Percentiles rank a stretch among this genome's conserved stretches.
Conservation (phyloP, 2,888 invertebrate species). For the Machimus rusticus region DNA sequence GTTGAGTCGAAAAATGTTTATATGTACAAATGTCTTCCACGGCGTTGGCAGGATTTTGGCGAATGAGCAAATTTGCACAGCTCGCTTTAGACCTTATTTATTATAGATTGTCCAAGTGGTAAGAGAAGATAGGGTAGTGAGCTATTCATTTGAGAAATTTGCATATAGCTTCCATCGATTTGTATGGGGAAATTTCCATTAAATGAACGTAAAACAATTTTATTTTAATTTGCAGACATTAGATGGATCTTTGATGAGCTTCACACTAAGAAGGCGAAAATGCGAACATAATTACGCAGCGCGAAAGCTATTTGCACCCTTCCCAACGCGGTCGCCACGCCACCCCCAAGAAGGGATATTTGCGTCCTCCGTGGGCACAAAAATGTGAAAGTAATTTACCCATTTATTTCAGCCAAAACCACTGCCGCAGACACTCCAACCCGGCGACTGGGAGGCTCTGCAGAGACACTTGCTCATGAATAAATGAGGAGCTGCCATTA, state of each 20-base stretch:
- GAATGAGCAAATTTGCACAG: conserved; percentile 1
- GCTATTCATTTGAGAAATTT: conserved; percentile 9
- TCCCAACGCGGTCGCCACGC: not conserved
- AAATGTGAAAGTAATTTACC: conserved; percentile 8
- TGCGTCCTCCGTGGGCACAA: not conserved
- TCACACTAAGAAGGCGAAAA: not conserved
- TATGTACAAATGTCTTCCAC: not conserved
- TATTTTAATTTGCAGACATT: not conserved
- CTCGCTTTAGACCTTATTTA: conserved; percentile 3
- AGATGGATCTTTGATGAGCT: not conserved
- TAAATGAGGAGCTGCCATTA: conserved; percentile 15
- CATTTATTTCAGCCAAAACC: not conserved
- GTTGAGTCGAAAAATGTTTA: conserved; percentile 33
- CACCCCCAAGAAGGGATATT: not conserved
- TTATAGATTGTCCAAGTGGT: not conserved
- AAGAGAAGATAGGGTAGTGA: not conserved
- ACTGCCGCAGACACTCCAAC: not conserved
- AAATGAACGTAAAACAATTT: not conserved
- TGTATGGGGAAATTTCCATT: not conserved
- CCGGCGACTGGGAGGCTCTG: not conserved
- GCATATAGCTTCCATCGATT: not conserved
- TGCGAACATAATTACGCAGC: not conserved
- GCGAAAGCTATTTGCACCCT: not conserved
- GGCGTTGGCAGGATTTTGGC: not conserved
- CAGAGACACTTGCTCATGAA: conserved; percentile 21